These are phyloP conservation scores for Apamea monoglypha DNA, from an alignment of 2,888 invertebrate genomes.

Conservation along the genomic window DNA sequence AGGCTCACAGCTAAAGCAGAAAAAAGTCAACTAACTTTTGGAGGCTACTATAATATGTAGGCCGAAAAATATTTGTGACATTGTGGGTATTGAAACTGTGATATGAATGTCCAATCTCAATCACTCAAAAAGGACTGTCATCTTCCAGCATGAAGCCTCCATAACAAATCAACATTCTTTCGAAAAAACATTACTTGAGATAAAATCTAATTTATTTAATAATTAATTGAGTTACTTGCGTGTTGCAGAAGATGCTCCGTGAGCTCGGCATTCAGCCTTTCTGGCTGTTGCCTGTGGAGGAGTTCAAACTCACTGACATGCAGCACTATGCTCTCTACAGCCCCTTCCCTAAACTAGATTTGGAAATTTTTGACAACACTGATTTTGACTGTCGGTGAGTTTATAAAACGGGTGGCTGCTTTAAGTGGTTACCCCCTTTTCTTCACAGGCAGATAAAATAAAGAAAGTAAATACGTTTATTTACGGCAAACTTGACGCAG, in stretches of 20 bases:
- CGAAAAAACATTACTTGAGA: background rate
- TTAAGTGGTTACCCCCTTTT: background rate
- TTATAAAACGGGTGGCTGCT: background rate
- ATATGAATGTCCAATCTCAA: background rate
- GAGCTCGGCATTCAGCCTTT: slow-evolving; percentile 83
- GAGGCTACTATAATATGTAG: too few species aligned
- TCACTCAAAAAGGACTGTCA: background rate
- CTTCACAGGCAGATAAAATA: background rate
- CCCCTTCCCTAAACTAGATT: slow-evolving; percentile 81
- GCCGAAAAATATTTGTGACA: background rate
- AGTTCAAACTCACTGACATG: slow-evolving; percentile 77
- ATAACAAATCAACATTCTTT: background rate
- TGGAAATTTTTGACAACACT: slow-evolving; percentile 86
- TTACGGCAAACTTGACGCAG: too few species aligned
- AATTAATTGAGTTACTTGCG: background rate
- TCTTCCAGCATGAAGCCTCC: background rate
- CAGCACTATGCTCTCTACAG: slow-evolving; percentile 82
- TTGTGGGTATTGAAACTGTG: background rate
- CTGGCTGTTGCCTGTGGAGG: slow-evolving; percentile 79
- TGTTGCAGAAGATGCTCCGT: slow-evolving; percentile 83
- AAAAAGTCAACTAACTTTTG: too few species aligned
- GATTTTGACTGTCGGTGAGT: slow-evolving; percentile 87
- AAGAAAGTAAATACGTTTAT: background rate
- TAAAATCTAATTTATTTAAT: background rate
- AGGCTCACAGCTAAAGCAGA: too few species aligned